Evolutionary conservation across 2,113 vertebrate genomes (phyloP).

Genomic region (Calonectris borealis): DNA sequence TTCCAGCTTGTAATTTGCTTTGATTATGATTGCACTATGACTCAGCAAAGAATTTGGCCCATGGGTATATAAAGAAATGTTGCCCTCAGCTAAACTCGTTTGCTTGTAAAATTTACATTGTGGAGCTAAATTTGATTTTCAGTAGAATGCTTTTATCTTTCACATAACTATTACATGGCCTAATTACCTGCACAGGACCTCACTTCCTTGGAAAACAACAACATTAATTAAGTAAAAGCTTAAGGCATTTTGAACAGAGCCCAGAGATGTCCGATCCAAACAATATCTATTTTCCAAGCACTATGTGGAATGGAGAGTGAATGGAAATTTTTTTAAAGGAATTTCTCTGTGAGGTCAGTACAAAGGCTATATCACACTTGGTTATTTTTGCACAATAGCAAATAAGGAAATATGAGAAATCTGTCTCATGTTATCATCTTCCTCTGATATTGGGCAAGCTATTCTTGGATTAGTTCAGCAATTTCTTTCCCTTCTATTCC

Average conservation of each 20-base stretch:
- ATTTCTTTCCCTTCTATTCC: slow-evolving; percentile 47
- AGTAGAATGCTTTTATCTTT: not conserved
- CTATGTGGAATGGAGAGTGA: not conserved
- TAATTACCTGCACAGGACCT: not conserved
- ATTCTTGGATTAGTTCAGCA: slow-evolving; percentile 56
- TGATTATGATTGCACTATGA: not conserved
- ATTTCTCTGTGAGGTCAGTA: not conserved
- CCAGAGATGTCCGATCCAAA: not conserved
- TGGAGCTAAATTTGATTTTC: slow-evolving; percentile 24
- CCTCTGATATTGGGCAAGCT: slow-evolving; percentile 64
- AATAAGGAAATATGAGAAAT: slow-evolving; percentile 70
- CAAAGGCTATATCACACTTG: not conserved
- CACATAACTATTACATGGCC: not conserved
- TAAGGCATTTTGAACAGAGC: not conserved
- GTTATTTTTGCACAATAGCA: slow-evolving; percentile 51
- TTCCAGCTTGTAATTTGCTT: not conserved
- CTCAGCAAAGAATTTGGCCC: not conserved
- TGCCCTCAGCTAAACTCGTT: not conserved
- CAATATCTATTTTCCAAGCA: not conserved
- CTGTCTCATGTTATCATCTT: slow-evolving; percentile 61
- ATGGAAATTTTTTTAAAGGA: not conserved
- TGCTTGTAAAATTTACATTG: slow-evolving; percentile 6
- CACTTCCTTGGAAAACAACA: not conserved
- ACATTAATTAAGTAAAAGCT: not conserved
- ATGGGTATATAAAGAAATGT: not conserved